Evolutionary conservation across 2,797 vertebrate genomes (phyloP).

Genomic region (Sardinella longiceps): DNA sequence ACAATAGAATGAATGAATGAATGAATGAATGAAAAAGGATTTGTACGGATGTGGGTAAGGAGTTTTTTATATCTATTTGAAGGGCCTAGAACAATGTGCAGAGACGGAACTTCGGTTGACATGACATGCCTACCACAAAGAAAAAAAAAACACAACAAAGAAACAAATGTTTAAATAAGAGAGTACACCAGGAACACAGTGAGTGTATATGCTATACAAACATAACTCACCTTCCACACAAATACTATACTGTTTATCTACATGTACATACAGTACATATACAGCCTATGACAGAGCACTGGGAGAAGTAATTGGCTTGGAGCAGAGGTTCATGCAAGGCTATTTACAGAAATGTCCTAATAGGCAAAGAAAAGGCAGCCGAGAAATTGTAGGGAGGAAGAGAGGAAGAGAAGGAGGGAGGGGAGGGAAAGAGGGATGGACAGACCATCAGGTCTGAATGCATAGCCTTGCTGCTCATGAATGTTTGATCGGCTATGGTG

Average conservation of each 20-base stretch:
- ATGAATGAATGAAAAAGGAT: too few relatives aligned
- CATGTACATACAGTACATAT: background rate
- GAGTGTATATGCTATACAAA: too few relatives aligned
- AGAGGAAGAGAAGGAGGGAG: background rate
- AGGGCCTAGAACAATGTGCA: too few relatives aligned
- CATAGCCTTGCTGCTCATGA: background rate
- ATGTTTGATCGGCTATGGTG: background rate
- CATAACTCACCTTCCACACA: too few relatives aligned
- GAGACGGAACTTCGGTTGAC: too few relatives aligned
- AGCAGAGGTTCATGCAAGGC: background rate
- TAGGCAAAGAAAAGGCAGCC: background rate
- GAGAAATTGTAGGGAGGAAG: background rate
- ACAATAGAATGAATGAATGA: too few relatives aligned
- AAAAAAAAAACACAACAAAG: too few relatives aligned
- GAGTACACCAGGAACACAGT: too few relatives aligned
- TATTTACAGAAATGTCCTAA: background rate
- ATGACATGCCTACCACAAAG: too few relatives aligned
- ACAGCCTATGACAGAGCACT: background rate
- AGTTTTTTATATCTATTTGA: too few relatives aligned
- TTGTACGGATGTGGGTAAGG: too few relatives aligned
- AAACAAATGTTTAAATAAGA: too few relatives aligned
- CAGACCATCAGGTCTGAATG: background rate
- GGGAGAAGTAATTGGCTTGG: background rate
- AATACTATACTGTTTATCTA: background rate
- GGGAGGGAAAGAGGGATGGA: background rate